Conservation (phyloP, 2,888 invertebrate species). For the Drosophila lacicola region DNA sequence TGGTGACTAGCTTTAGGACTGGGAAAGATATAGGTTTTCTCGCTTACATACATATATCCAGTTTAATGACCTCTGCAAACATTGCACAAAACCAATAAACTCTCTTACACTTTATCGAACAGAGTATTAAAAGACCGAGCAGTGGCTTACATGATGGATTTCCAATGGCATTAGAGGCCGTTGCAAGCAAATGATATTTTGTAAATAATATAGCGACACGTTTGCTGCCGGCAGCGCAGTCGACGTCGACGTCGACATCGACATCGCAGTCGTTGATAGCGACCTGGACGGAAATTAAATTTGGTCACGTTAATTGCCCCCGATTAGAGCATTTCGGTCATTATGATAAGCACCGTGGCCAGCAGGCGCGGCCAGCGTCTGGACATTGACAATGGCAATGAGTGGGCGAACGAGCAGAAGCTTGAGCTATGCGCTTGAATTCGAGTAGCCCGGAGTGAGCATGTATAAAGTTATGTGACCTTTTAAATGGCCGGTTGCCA, state of each 20-base stretch:
- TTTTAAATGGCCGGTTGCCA: conserved; percentile 15
- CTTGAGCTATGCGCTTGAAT: neutral
- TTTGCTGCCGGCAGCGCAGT: conserved; percentile 6
- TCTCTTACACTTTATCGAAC: neutral
- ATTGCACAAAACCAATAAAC: no score
- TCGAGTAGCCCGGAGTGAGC: conserved; percentile 5
- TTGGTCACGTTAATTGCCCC: conserved; percentile 76
- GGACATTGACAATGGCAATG: conserved; percentile 58
- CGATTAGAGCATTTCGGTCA: conserved; percentile 77
- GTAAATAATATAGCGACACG: conserved; percentile 63
- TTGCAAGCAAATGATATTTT: conserved; percentile 68
- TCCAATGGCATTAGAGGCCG: conserved; percentile 63
- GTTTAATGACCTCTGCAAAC: no score
- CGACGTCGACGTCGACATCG: conserved; percentile 7
- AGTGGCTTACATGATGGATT: conserved; percentile 74
- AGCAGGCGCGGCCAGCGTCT: conserved; percentile 30
- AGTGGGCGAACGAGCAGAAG: conserved; percentile 14
- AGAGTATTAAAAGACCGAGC: conserved; percentile 10
- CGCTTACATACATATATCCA: no score
- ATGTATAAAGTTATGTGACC: conserved; percentile 6
- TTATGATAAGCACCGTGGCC: conserved; percentile 66
- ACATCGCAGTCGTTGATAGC: conserved; percentile 53
- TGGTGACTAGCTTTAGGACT: no score
- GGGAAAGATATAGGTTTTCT: no score
- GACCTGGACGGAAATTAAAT: conserved; percentile 74